These are phyloP conservation scores for Rhinichthys osculus DNA, from an alignment of 2,797 vertebrate species.

Conservation along the genomic window DNA sequence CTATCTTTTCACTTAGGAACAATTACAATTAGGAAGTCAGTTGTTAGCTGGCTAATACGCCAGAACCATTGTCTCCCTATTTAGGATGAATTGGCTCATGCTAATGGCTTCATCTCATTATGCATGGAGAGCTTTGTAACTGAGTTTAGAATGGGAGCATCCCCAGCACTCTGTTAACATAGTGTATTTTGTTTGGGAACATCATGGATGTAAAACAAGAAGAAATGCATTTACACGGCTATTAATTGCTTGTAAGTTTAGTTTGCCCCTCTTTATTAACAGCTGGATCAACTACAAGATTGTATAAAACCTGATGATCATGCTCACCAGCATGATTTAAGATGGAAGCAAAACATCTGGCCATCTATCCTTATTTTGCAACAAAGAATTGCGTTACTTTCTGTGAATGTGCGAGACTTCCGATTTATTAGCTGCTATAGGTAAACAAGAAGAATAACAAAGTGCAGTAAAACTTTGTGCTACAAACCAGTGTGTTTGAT, in stretches of 20 bases:
- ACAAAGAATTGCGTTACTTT: background rate
- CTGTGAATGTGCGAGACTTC: background rate
- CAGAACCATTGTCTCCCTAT: slow-evolving; percentile 52
- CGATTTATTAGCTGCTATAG: background rate
- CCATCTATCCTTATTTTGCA: background rate
- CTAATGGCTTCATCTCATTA: slow-evolving; percentile 63
- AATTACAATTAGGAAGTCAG: slow-evolving; percentile 61
- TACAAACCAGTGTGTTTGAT: background rate
- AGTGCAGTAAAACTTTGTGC: background rate
- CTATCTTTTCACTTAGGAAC: slow-evolving; percentile 57
- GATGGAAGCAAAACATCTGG: background rate
- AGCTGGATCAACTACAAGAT: background rate
- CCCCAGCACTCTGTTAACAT: background rate
- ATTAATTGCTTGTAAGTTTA: slow-evolving; percentile 17
- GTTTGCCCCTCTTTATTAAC: background rate
- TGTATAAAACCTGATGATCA: background rate
- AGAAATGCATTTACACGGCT: slow-evolving; percentile 2
- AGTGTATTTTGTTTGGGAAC: slow-evolving; percentile 29
- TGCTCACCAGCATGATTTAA: background rate
- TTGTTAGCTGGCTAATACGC: slow-evolving; percentile 58
- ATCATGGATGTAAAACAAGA: background rate
- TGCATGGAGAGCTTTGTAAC: slow-evolving; percentile 57
- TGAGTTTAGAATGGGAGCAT: slow-evolving; percentile 12
- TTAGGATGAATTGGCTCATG: slow-evolving; percentile 58
- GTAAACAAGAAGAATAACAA: background rate